phyloP scores from a whole-genome alignment of 2,888 invertebrate genomes.

The Sphaerophoria rueppellii region DNA sequence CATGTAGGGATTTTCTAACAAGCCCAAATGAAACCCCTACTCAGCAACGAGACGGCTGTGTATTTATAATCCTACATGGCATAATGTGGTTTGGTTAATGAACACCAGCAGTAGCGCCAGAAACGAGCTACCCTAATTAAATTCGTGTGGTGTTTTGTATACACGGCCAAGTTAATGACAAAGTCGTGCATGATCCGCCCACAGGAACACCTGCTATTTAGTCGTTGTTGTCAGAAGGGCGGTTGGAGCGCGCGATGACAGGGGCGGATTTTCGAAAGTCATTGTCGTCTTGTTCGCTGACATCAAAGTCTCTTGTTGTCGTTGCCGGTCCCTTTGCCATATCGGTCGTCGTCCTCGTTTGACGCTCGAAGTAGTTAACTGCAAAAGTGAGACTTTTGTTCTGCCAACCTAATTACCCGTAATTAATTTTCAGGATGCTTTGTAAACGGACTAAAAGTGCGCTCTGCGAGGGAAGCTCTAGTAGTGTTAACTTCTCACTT shows the following conservation, averaged over 20 bases:
- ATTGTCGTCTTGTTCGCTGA: background rate
- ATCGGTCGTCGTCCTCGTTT: too few species aligned
- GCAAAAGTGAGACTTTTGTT: constrained; percentile 38
- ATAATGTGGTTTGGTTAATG: constrained; percentile 13
- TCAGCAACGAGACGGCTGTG: background rate
- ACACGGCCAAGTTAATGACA: constrained; percentile 34
- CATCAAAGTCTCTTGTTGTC: background rate
- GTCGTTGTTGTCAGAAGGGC: background rate
- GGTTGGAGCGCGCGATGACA: too few species aligned
- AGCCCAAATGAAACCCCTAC: background rate
- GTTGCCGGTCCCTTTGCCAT: background rate
- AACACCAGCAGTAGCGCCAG: constrained; percentile 18
- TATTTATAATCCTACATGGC: background rate
- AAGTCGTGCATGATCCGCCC: constrained; percentile 20
- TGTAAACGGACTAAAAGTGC: background rate
- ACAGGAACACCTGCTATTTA: constrained; percentile 25
- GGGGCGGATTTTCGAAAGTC: background rate
- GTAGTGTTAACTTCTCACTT: background rate
- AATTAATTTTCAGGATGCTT: constrained; percentile 35
- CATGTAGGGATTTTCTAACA: background rate
- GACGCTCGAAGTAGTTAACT: background rate
- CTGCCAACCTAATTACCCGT: constrained; percentile 35
- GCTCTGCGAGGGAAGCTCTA: constrained; percentile 2
- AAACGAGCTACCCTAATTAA: constrained; percentile 46
- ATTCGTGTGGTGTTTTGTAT: constrained; percentile 41